Conservation (phyloP, 2,888 invertebrate species). For the Meliscaeva auricollis region DNA sequence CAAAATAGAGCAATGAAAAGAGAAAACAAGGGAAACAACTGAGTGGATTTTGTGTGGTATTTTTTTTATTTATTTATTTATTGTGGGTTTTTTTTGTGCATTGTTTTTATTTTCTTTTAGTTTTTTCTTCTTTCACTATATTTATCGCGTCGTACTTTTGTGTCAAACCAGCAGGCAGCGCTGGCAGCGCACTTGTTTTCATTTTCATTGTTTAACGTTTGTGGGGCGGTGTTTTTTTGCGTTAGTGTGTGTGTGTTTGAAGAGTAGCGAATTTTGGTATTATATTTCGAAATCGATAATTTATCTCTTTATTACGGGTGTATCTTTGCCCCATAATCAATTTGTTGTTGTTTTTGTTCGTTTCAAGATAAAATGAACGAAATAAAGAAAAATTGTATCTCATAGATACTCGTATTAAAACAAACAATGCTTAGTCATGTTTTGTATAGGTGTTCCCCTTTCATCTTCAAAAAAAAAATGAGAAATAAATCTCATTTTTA, state of each 20-base stretch:
- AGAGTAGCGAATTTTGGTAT: not conserved
- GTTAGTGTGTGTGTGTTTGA: slow-evolving; percentile 6
- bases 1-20: slow-evolving; percentile 5
- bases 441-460: slow-evolving; percentile 15
- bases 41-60: slow-evolving; percentile 24
- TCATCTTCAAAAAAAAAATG: not conserved
- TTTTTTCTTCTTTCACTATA: slow-evolving; percentile 44
- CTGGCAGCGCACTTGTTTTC: slow-evolving; percentile 64
- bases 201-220: slow-evolving; percentile 49
- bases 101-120: slow-evolving; percentile 53
- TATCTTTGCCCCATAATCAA: not conserved
- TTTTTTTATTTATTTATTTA: slow-evolving; percentile 31
- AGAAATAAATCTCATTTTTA: slow-evolving; percentile 6
- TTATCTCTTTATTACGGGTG: slow-evolving; percentile 5
- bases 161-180: slow-evolving; percentile 33
- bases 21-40: slow-evolving; percentile 52
- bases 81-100: slow-evolving; percentile 32
- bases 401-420: not conserved
- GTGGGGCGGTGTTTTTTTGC: slow-evolving; percentile 6
- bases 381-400: slow-evolving; percentile 20
- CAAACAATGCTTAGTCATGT: slow-evolving; percentile 58
- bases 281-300: slow-evolving; percentile 31
- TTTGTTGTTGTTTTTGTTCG: not conserved
- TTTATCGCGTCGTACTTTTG: slow-evolving; percentile 44
- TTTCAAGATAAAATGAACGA: not conserved